Conservation (phyloP, 2,797 vertebrate genomes). For the Karalla daura region DNA sequence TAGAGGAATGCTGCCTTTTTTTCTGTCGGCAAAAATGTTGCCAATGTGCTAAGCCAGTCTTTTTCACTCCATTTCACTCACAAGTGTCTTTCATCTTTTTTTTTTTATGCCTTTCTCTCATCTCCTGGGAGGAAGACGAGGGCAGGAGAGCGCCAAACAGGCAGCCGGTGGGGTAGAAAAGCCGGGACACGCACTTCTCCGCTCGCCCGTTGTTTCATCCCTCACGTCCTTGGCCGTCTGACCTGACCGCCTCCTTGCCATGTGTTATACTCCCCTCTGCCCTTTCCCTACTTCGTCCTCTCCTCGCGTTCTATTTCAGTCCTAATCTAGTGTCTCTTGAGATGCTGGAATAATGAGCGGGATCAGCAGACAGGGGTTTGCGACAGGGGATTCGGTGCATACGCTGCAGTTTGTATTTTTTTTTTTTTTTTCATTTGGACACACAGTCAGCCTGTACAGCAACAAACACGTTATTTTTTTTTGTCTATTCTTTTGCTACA, state of each 20-base stretch:
- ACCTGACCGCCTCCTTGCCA: conserved; percentile 29
- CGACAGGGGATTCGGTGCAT: not conserved
- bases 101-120: conserved; percentile 10
- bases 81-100: conserved; percentile 56
- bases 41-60: conserved; percentile 57
- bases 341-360: conserved; percentile 32
- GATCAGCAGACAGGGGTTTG: conserved; percentile 21
- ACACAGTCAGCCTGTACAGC: conserved; percentile 5
- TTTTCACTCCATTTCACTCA: conserved; percentile 71
- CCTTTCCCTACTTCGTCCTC: not conserved
- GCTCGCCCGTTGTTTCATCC: conserved; percentile 36
- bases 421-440: conserved; percentile 25
- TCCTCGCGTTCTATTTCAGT: conserved; percentile 12
- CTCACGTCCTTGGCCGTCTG: conserved; percentile 33
- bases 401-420: not conserved
- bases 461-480: conserved; percentile 16
- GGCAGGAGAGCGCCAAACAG: conserved; percentile 23
- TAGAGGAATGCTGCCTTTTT: conserved; percentile 63
- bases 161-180: conserved; percentile 17
- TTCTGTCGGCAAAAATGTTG: conserved; percentile 65
- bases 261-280: conserved; percentile 19
- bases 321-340: conserved; percentile 20
- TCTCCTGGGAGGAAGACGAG: conserved; percentile 42
- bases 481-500: not conserved
- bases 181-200: conserved; percentile 18